Conservation (phyloP, 2,888 invertebrate species). For the Oxystoma pomonae region DNA sequence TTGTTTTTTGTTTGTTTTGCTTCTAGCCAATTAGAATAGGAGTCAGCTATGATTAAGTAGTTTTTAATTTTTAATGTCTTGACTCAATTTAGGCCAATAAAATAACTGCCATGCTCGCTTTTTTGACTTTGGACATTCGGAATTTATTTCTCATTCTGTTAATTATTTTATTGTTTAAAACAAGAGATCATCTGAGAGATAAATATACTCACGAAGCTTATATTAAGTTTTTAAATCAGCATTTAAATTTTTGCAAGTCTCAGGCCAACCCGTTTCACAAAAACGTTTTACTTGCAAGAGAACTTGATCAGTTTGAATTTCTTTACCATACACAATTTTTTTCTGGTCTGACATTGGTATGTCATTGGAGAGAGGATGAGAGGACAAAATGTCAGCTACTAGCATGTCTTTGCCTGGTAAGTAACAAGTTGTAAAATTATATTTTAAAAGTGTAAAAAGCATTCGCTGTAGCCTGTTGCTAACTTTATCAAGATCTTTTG, state of each 20-base stretch:
- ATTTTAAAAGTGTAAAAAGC: slow-evolving; percentile 1
- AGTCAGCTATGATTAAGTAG: no score
- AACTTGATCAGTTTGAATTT: slow-evolving; percentile 1
- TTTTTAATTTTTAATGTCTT: no score
- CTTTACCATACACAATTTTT: background rate
- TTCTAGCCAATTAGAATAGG: no score
- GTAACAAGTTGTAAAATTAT: background rate
- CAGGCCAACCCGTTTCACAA: slow-evolving; percentile 10
- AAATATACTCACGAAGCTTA: background rate
- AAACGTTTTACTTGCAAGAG: slow-evolving; percentile 13
- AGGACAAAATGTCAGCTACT: background rate
- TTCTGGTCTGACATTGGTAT: background rate
- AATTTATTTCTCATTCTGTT: no score
- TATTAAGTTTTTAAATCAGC: background rate
- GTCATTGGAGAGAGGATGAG: background rate
- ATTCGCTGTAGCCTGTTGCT: slow-evolving; percentile 12
- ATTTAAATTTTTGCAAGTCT: slow-evolving; percentile 9
- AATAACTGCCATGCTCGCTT: no score
- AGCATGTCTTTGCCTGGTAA: background rate
- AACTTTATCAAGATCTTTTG: slow-evolving; percentile 7
- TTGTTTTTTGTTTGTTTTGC: no score
- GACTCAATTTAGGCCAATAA: no score
- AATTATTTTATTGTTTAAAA: background rate
- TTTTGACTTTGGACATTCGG: no score
- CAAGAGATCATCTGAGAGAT: background rate